phyloP scores from a whole-genome alignment of 1,140 invertebrate species.

The Zaprionus capensis region DNA sequence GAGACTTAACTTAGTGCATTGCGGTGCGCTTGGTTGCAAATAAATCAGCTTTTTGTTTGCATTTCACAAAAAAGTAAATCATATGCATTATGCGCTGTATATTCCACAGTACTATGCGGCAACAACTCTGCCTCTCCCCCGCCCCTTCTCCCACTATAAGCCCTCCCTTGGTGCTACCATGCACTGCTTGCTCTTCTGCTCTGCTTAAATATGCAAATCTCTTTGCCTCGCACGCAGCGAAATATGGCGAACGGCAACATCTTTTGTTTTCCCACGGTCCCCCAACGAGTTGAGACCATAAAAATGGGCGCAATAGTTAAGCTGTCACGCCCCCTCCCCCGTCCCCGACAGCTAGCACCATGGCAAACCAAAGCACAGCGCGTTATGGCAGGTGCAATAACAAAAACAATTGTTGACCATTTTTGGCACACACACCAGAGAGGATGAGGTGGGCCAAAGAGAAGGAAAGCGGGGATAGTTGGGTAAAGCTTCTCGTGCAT shows the following conservation, averaged over 20 bases:
- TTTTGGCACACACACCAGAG: slow-evolving; percentile 13
- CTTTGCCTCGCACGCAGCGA: slow-evolving; percentile 41
- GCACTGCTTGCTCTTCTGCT: slow-evolving; percentile 22
- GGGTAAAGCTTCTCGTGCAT: slow-evolving; percentile 26
- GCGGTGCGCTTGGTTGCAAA: slow-evolving; percentile 37
- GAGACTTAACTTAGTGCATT: slow-evolving; percentile 36
- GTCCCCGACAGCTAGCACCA: background rate
- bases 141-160: background rate
- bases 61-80: slow-evolving; percentile 44
- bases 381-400: slow-evolving; percentile 31
- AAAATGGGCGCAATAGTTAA: slow-evolving; percentile 57
- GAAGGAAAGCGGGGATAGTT: background rate
- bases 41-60: slow-evolving; percentile 60
- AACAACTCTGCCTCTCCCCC: background rate
- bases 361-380: background rate
- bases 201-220: slow-evolving; percentile 71
- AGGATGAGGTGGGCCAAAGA: background rate
- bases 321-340: slow-evolving; percentile 29
- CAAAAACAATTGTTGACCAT: slow-evolving; percentile 55
- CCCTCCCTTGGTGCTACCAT: background rate
- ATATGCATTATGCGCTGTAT: slow-evolving; percentile 45
- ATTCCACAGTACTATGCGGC: background rate
- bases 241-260: slow-evolving; percentile 62
- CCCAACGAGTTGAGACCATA: slow-evolving; percentile 30
- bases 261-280: slow-evolving; percentile 67